These are phyloP conservation scores for Aleadryas rufinucha DNA, from an alignment of 2,113 vertebrate species.

Conservation along the genomic window DNA sequence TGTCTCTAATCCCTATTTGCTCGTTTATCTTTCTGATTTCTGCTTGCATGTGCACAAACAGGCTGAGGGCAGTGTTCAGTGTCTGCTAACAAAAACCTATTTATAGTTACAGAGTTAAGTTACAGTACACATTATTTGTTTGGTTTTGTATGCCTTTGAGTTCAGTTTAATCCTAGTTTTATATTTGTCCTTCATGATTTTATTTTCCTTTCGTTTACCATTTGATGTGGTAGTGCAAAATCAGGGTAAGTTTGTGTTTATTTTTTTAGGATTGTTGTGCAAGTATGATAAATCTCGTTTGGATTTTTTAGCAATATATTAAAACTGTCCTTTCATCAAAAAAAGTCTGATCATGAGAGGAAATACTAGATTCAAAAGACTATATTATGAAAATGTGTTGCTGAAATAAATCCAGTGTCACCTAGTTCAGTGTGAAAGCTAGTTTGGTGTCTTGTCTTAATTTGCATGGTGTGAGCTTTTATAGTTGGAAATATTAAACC, in stretches of 20 bases:
- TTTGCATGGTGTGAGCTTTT: background rate
- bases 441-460: background rate
- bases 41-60: background rate
- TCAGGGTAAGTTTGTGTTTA: constrained; percentile 83
- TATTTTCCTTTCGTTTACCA: constrained; percentile 54
- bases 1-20: background rate
- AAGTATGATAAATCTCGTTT: background rate
- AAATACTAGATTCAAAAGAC: background rate
- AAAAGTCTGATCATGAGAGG: background rate
- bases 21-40: constrained; percentile 1
- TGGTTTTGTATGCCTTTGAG: constrained; percentile 24
- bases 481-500: background rate
- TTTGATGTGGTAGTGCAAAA: constrained; percentile 82
- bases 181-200: constrained; percentile 48
- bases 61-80: background rate
- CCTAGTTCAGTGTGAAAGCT: background rate
- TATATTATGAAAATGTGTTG: background rate
- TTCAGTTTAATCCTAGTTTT: constrained; percentile 61
- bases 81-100: background rate
- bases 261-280: background rate
- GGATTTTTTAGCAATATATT: background rate
- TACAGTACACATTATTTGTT: background rate
- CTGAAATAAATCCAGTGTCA: background rate
- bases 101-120: background rate
- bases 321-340: background rate